Conservation (phyloP, 2,797 vertebrate genomes). For the Typhlichthys eigenmanni region DNA sequence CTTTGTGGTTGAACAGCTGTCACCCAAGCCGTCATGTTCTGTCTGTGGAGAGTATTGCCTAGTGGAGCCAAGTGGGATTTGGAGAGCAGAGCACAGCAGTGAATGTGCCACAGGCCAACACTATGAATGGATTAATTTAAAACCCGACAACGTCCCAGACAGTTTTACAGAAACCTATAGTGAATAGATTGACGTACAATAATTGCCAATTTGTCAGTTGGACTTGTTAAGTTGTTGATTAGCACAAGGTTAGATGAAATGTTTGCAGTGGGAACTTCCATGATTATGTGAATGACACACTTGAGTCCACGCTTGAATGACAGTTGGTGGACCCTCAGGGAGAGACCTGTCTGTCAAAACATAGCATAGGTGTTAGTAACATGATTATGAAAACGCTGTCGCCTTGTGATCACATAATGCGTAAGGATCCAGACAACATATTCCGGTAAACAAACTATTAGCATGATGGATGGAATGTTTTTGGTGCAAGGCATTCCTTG, state of each 20-base stretch:
- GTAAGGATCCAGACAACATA: conserved; percentile 43
- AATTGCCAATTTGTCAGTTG: conserved; percentile 22
- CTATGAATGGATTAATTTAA: conserved; percentile 12
- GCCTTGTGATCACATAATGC: conserved; percentile 34
- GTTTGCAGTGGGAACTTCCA: conserved; percentile 36
- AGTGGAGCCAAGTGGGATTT: neutral
- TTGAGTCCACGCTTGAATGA: conserved; percentile 59
- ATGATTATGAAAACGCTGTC: conserved; percentile 55
- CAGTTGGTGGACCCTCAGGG: conserved; percentile 47
- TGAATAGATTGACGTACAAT: conserved; percentile 9
- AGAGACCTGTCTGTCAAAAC: conserved; percentile 57
- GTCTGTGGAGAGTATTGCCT: conserved; percentile 3
- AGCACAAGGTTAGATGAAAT: conserved; percentile 29
- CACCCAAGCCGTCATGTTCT: neutral
- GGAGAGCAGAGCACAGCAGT: neutral
- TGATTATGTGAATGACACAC: conserved; percentile 46
- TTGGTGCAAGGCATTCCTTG: conserved; percentile 39
- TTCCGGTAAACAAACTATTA: conserved; percentile 59
- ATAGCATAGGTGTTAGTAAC: conserved; percentile 46
- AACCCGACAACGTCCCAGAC: conserved; percentile 3
- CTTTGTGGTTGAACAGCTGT: conserved; percentile 8
- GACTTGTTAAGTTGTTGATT: conserved; percentile 39
- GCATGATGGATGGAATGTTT: conserved; percentile 56
- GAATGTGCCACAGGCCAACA: conserved; percentile 3
- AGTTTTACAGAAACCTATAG: neutral